Conservation (phyloP, 1,140 invertebrate species). For the Chelonus insularis region DNA sequence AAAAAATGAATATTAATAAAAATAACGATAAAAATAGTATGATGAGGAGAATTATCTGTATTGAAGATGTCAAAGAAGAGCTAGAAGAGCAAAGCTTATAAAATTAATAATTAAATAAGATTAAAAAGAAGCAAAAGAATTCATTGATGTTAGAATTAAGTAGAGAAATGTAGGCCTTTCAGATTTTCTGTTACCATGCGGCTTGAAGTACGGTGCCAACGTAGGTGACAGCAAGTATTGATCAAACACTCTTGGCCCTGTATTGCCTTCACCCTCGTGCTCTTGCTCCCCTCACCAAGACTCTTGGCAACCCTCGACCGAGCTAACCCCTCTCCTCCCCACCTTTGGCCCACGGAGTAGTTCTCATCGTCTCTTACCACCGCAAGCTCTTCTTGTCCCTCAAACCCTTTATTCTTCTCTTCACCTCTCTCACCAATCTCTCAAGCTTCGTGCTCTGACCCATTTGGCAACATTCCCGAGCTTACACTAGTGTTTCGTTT, state of each 20-base stretch:
- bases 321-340: conserved; percentile 15
- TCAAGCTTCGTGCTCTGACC: conserved; percentile 29
- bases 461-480: conserved; percentile 53
- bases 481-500: conserved; percentile 41
- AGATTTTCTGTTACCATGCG: conserved; percentile 47
- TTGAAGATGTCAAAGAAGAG: too few species aligned
- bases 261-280: conserved; percentile 23
- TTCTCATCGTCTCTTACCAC: conserved; percentile 25
- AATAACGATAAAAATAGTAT: too few species aligned
- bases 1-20: too few species aligned
- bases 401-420: conserved; percentile 34
- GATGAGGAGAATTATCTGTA: too few species aligned
- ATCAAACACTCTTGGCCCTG: conserved; percentile 41
- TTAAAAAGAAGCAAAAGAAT: not conserved
- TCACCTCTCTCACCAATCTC: conserved; percentile 8
- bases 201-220: conserved; percentile 36
- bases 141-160: not conserved
- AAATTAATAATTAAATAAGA: not conserved
- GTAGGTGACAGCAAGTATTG: conserved; percentile 47
- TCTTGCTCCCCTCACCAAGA: conserved; percentile 24
- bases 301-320: conserved; percentile 16
- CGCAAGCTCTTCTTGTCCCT: conserved; percentile 25
- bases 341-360: not conserved
- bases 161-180: conserved; percentile 36
- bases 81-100: not conserved